These are phyloP conservation scores for Papilio polyxenes DNA, from an alignment of 1,140 invertebrate species.

Conservation along the genomic window DNA sequence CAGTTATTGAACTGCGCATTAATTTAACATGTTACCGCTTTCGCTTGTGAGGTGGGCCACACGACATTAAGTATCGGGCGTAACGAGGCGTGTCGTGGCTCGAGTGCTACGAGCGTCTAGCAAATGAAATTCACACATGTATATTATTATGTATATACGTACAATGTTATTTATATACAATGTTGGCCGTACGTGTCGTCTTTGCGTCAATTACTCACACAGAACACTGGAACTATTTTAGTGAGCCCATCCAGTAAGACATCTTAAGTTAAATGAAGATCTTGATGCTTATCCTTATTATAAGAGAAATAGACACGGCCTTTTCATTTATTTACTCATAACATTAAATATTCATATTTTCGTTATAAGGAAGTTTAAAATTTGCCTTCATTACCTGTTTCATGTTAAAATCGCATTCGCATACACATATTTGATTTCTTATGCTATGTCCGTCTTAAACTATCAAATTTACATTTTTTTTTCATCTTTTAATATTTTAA, in stretches of 20 bases:
- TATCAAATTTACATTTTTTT: too few relatives aligned
- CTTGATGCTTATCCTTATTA: neutral
- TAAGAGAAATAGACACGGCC: neutral
- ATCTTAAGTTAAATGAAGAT: constrained; percentile 18
- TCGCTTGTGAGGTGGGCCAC: neutral
- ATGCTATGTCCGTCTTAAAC: too few relatives aligned
- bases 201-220: constrained; percentile 34
- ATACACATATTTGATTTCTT: too few relatives aligned
- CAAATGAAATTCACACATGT: constrained; percentile 40
- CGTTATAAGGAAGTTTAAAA: too few relatives aligned
- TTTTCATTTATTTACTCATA: neutral
- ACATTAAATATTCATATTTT: neutral
- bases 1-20: neutral
- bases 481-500: too few relatives aligned
- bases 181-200: neutral
- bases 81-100: constrained; percentile 37
- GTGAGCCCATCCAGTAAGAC: neutral
- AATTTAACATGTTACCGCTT: constrained; percentile 4
- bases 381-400: too few relatives aligned
- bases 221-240: constrained; percentile 28
- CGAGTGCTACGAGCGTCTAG: constrained; percentile 32
- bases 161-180: constrained; percentile 19
- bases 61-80: constrained; percentile 29
- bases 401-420: too few relatives aligned
- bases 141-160: neutral